Evolutionary conservation across 2,797 vertebrate genomes (phyloP).

Genomic region (Megalops cyprinoides): DNA sequence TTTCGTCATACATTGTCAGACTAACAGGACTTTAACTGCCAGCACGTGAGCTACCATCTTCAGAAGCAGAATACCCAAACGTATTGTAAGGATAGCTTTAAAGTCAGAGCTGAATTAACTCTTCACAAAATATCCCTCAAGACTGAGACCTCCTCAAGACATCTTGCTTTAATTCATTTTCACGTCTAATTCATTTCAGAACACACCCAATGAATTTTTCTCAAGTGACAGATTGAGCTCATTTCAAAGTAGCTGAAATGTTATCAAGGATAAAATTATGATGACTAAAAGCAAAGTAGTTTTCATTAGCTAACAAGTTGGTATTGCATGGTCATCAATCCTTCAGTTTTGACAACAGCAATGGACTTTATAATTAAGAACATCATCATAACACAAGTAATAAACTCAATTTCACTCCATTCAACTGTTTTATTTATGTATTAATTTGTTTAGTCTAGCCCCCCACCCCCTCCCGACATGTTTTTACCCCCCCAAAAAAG

Average conservation of each 20-base stretch:
- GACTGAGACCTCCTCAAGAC: neutral
- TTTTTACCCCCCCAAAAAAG: constrained; percentile 14
- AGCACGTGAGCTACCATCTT: too few relatives aligned
- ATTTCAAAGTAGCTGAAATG: neutral
- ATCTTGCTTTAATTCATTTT: neutral
- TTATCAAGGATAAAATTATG: neutral
- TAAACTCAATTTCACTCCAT: constrained; percentile 21
- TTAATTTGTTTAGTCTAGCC: constrained; percentile 17
- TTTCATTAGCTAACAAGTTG: too few relatives aligned
- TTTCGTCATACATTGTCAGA: too few relatives aligned
- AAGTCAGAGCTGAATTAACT: neutral
- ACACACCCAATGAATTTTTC: neutral
- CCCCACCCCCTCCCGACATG: neutral
- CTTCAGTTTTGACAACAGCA: neutral
- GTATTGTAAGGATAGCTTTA: too few relatives aligned
- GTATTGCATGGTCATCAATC: neutral
- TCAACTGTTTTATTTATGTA: constrained; percentile 22
- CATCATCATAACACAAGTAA: constrained; percentile 7
- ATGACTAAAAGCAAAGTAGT: neutral
- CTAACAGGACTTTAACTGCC: too few relatives aligned
- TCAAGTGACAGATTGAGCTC: neutral
- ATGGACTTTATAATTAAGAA: neutral
- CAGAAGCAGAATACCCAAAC: too few relatives aligned
- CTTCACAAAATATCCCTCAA: neutral
- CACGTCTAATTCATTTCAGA: neutral